Percentiles rank a stretch among this genome's conserved stretches.
Conservation (phyloP, 2,888 invertebrate genomes). For the Brenthis hecate region DNA sequence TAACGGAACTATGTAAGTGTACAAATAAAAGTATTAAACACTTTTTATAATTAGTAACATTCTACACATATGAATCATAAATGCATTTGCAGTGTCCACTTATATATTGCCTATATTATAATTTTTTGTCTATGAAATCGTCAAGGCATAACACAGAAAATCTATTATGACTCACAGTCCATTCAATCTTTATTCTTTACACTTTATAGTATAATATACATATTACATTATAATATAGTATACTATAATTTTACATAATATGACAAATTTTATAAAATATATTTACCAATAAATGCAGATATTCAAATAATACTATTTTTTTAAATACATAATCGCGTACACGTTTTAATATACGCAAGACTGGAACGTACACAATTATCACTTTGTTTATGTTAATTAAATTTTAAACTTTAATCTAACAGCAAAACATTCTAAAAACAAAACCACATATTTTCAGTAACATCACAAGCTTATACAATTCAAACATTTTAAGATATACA, state of each 20-base stretch:
- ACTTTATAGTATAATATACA: no score
- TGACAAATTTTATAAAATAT: background rate
- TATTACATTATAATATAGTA: no score
- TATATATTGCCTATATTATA: no score
- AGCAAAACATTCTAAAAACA: background rate
- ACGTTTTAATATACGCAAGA: conserved; percentile 14
- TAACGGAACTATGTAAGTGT: no score
- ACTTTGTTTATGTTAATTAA: conserved; percentile 2
- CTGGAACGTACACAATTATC: conserved; percentile 23
- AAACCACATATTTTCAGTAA: conserved; percentile 2
- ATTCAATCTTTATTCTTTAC: no score
- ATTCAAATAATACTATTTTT: conserved; percentile 7
- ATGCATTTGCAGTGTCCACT: no score
- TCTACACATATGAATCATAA: no score
- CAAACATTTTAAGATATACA: background rate
- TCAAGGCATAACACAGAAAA: no score
- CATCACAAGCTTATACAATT: background rate
- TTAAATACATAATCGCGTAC: conserved; percentile 5
- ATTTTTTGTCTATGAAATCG: no score
- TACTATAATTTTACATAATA: background rate
- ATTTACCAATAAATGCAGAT: conserved; percentile 14
- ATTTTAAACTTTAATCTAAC: conserved; percentile 7
- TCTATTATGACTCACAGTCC: no score
- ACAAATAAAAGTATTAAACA: no score
- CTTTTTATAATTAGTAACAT: no score